Conservation (phyloP, 2,888 invertebrate genomes). For the Apamea monoglypha region DNA sequence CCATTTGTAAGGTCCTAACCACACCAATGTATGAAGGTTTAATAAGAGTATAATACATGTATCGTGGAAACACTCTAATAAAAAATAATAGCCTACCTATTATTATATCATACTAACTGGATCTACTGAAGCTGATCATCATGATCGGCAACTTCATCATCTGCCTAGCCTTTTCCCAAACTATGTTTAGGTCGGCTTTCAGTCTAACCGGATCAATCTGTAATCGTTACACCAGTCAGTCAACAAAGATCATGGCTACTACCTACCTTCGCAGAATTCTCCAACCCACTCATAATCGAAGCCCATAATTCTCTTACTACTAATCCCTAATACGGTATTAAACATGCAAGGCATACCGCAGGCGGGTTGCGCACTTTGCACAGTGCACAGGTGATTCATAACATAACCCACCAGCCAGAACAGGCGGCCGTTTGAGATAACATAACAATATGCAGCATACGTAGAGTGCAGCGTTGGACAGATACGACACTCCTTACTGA, state of each 20-base stretch:
- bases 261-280: background rate
- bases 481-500: slow-evolving; percentile 26
- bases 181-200: background rate
- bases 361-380: background rate
- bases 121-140: background rate
- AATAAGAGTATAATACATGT: background rate
- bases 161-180: background rate
- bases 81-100: too few species aligned
- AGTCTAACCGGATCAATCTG: background rate
- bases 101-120: too few species aligned
- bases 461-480: slow-evolving; percentile 17
- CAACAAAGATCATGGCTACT: background rate
- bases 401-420: slow-evolving; percentile 35
- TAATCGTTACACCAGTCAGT: background rate
- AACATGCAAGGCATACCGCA: background rate
- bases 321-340: slow-evolving; percentile 16
- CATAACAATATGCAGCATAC: slow-evolving; percentile 27
- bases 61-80: background rate
- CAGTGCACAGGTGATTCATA: slow-evolving; percentile 45
- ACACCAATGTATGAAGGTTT: background rate
- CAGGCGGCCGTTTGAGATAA: slow-evolving; percentile 24
- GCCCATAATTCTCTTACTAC: slow-evolving; percentile 4
- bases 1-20: background rate
- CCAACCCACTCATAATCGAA: background rate
- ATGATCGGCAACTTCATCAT: too few species aligned